These are phyloP conservation scores for Siniperca chuatsi DNA, from an alignment of 2,113 vertebrate genomes.

Conservation along the genomic window DNA sequence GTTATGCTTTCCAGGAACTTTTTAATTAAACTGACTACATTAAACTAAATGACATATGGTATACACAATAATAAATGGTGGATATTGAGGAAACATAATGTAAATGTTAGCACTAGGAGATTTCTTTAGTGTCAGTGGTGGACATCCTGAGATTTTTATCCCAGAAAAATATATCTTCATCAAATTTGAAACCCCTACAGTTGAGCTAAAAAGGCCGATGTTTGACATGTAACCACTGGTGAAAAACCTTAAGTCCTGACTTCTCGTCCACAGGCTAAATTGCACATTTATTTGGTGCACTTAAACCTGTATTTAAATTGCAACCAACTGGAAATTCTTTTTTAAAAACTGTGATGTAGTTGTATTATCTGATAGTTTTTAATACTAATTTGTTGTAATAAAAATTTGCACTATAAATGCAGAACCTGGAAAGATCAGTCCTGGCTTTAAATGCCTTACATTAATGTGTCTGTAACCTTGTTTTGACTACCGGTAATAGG, in stretches of 20 bases:
- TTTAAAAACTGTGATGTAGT: neutral
- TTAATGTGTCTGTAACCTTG: neutral
- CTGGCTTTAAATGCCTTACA: constrained; percentile 28
- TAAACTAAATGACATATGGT: constrained; percentile 15
- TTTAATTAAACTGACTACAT: neutral
- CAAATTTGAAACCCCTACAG: neutral
- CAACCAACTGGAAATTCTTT: neutral
- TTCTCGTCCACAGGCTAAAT: constrained; percentile 14
- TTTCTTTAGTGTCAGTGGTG: neutral
- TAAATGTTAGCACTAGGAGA: neutral
- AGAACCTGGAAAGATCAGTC: constrained; percentile 7
- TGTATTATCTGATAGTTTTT: neutral
- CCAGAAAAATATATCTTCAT: neutral
- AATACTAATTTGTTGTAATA: constrained; percentile 1
- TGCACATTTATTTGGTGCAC: constrained; percentile 49
- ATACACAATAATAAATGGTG: neutral
- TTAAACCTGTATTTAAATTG: neutral
- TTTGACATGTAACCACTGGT: neutral
- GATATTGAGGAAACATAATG: neutral
- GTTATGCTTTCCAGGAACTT: neutral
- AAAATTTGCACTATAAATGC: constrained; percentile 45
- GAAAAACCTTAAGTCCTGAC: neutral
- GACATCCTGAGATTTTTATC: neutral
- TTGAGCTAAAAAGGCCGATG: neutral
- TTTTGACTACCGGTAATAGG: neutral